These are phyloP conservation scores for Lepetodrilus schrolli DNA, from an alignment of 2,888 invertebrate genomes.

Conservation along the genomic window DNA sequence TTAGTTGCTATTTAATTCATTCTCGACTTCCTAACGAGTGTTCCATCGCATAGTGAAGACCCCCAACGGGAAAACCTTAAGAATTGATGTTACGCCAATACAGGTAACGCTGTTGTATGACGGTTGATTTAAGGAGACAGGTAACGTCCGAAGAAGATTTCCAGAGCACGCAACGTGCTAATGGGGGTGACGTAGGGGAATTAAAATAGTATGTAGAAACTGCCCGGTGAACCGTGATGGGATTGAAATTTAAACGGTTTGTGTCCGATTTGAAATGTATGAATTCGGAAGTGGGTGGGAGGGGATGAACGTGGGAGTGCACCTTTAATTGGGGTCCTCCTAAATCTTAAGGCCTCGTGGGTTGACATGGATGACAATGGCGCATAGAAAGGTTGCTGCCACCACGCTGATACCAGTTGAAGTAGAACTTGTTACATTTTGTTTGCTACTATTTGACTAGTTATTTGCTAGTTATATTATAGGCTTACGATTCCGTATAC, in stretches of 20 bases:
- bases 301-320: not conserved
- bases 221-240: not conserved
- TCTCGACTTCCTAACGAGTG: constrained; percentile 15
- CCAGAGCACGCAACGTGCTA: not conserved
- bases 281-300: constrained; percentile 1
- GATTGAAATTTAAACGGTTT: constrained; percentile 20
- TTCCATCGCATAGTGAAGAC: not conserved
- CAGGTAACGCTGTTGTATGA: constrained; percentile 13
- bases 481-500: no score
- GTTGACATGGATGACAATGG: no score
- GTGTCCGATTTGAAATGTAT: constrained; percentile 9
- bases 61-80: not conserved
- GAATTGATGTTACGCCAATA: constrained; percentile 11
- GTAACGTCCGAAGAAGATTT: not conserved
- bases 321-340: not conserved
- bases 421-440: no score
- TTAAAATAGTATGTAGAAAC: constrained; percentile 1
- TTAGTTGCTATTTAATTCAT: constrained; percentile 19
- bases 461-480: no score
- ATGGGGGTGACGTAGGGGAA: constrained; percentile 7
- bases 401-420: no score
- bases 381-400: no score
- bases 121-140: constrained; percentile 17
- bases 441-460: no score
- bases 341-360: not conserved